These are phyloP conservation scores for Chionoecetes opilio DNA, from an alignment of 1,140 invertebrate species.

Conservation along the genomic window DNA sequence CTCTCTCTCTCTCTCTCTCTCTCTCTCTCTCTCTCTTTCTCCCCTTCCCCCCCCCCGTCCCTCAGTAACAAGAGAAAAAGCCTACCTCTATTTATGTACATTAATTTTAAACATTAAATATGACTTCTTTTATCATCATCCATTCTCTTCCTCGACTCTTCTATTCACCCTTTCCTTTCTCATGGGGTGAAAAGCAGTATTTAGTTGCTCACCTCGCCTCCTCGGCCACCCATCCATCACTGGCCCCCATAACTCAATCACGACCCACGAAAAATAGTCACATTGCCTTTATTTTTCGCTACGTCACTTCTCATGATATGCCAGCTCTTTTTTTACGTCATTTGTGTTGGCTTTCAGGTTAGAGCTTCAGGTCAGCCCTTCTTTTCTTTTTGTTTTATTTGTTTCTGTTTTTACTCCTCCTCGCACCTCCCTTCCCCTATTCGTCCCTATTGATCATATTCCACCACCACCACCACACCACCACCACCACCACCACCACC, in stretches of 20 bases:
- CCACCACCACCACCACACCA: too few species aligned
- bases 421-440: not conserved
- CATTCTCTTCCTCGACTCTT: not conserved
- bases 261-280: not conserved
- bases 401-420: not conserved
- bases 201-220: not conserved
- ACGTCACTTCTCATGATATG: not conserved
- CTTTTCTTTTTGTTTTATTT: not conserved
- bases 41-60: too few species aligned
- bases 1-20: too few species aligned
- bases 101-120: not conserved
- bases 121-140: not conserved
- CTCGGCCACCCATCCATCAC: not conserved
- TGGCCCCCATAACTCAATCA: not conserved
- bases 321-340: not conserved
- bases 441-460: not conserved
- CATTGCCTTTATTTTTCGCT: slow-evolving; percentile 10
- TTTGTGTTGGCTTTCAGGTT: not conserved
- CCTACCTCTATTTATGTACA: not conserved
- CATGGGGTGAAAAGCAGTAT: not conserved
- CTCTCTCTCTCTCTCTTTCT: too few species aligned
- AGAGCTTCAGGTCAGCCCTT: not conserved
- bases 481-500: not conserved
- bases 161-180: not conserved
- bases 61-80: too few species aligned